phyloP scores from a whole-genome alignment of 23 tunicate species.

The Trididemnum clinides region DNA sequence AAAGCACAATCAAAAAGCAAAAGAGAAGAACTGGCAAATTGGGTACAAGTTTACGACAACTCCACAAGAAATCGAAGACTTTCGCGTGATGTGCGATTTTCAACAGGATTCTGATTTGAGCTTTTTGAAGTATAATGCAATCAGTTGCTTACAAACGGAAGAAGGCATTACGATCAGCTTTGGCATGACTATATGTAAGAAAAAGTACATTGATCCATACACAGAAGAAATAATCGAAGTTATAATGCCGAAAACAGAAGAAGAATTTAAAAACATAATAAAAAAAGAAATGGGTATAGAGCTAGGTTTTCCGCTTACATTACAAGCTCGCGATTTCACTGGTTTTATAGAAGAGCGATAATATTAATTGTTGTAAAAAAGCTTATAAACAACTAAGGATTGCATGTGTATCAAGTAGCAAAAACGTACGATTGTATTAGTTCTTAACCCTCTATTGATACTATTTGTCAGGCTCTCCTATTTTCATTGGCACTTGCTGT shows the following conservation, averaged over 20 bases:
- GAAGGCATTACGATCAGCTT: not conserved
- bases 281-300: conserved; percentile 27
- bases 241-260: not conserved
- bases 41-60: not conserved
- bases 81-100: not conserved
- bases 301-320: not conserved
- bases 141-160: not conserved
- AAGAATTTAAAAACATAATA: conserved; percentile 18
- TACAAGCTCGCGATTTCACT: not conserved
- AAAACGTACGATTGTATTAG: too few relatives aligned
- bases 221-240: not conserved
- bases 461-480: too few relatives aligned
- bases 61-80: not conserved
- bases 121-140: conserved; percentile 30
- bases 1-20: not conserved
- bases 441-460: too few relatives aligned
- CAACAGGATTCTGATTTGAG: conserved; percentile 8
- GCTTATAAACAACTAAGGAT: too few relatives aligned
- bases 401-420: too few relatives aligned
- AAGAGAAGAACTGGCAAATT: not conserved
- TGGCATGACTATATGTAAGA: not conserved
- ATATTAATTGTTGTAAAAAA: too few relatives aligned
- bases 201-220: conserved; percentile 30
- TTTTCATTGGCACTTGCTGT: too few relatives aligned
- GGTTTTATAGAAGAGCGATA: not conserved